Evolutionary conservation across 2,113 vertebrate genomes (phyloP), one percentile per base, ranked within the genome.

Genomic region (Microcebus murinus): DNA sequence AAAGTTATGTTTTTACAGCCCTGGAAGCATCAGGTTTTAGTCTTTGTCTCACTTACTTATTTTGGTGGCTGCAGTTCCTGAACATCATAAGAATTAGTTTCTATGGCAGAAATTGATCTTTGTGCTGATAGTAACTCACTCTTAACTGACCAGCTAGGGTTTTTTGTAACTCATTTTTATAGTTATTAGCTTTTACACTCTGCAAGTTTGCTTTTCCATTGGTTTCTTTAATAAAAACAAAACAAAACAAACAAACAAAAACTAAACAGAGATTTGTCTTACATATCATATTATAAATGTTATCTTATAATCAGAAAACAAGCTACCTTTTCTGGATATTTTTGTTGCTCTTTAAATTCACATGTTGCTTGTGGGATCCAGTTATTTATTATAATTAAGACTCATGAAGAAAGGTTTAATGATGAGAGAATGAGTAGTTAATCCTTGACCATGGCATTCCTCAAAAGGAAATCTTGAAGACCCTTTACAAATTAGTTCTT

Each of bases 361-460:
- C 21, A 27, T 4, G 48, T 63, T 63, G 13, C 31, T 42, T 8
- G 8, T 65, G 59, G 17, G 6, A 81, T 65, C 52, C 25, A n/a
- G 17, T 57, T 70, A 76, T 86, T 74, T 85, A 67, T 65, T 71
- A 82, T 29, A 92, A 94, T 86, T 81, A 88, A 91, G 93, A 73
- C 27, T 34, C 7, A 34, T n/a, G 7, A 39, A 39, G 0, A 89
- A 70, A 86, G 6, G 2, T 34, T 76, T 17, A 39, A 34, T 70
- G 4, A 45, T 67, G 34, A 91, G 18, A 14, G 20, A 87, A 74
- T 67, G 3, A 29, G 45, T 36, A 13, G 31, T 77, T 82, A 95
- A 52, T 95, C 29, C 42, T 27, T 77, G 36, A 77, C 21, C 9
- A 34, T 21, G 18, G 17, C 42, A 83, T 71, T 96, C 39, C 93